Evolutionary conservation across 1,140 invertebrate genomes (phyloP).

Genomic region (Marisa cornuarietis): DNA sequence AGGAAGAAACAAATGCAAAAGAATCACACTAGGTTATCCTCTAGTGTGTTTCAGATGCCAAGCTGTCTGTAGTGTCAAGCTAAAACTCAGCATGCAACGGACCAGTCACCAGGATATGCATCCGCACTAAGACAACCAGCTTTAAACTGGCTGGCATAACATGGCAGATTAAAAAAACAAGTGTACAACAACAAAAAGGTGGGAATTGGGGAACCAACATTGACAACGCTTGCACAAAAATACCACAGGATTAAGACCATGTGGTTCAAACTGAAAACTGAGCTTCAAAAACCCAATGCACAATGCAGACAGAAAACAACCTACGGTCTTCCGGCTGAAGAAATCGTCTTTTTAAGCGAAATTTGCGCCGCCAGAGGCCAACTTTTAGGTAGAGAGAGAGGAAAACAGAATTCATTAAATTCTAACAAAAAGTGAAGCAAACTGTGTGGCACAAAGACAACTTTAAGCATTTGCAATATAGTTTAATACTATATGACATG

Average conservation of each 20-base stretch:
- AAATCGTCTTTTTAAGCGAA: constrained; percentile 56
- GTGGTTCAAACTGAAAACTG: constrained; percentile 1
- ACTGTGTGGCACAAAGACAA: background rate
- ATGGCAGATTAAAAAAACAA: background rate
- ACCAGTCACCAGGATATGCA: background rate
- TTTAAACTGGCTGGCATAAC: background rate
- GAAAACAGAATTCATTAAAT: constrained; percentile 20
- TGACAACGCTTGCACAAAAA: constrained; percentile 8
- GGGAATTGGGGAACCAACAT: background rate
- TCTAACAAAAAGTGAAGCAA: constrained; percentile 1
- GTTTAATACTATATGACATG: no score
- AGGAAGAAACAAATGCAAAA: no score
- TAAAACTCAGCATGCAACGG: no score
- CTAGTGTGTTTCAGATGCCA: no score
- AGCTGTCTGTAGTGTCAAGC: no score
- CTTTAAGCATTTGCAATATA: no score
- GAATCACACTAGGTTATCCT: no score
- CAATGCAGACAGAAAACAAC: constrained; percentile 31
- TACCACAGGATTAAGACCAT: constrained; percentile 15
- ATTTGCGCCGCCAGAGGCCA: constrained; percentile 57
- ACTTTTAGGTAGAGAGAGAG: constrained; percentile 50
- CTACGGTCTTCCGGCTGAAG: constrained; percentile 46
- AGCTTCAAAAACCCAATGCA: background rate
- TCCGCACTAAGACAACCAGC: no score
- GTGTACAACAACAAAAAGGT: background rate